Percentiles rank a stretch among this genome's conserved stretches.
These are phyloP conservation scores for Cantharis flavilabris DNA, from an alignment of 2,888 invertebrate genomes.

Conservation along the genomic window DNA sequence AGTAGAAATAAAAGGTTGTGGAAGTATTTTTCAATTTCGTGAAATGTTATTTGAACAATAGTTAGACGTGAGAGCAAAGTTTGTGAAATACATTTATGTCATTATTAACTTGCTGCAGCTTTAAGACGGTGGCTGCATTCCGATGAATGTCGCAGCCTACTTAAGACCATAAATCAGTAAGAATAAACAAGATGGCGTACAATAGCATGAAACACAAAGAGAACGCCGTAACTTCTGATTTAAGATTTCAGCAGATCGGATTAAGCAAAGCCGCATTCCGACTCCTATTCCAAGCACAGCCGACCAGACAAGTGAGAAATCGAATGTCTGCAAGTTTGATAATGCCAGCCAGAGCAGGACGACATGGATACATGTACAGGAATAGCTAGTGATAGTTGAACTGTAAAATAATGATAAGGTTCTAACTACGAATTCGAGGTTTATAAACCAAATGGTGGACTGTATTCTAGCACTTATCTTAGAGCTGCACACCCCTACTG, in stretches of 20 bases:
- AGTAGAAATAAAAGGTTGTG: constrained; percentile 3
- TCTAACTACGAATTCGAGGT: constrained; percentile 15
- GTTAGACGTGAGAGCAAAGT: constrained; percentile 19
- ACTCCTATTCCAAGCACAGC: constrained; percentile 29
- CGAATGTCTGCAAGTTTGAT: constrained; percentile 10
- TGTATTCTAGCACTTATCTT: constrained; percentile 41
- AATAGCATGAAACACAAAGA: constrained; percentile 47
- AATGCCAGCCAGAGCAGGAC: constrained; percentile 13
- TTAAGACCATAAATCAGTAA: constrained; percentile 44
- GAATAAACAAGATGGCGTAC: constrained; percentile 51
- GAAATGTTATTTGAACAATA: constrained; percentile 7
- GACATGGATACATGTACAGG: constrained; percentile 23
- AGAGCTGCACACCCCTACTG: constrained; percentile 37
- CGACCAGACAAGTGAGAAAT: constrained; percentile 25
- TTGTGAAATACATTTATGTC: constrained; percentile 19
- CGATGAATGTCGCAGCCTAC: constrained; percentile 25
- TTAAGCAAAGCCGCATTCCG: constrained; percentile 40
- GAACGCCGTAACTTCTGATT: constrained; percentile 51
- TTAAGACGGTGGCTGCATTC: constrained; percentile 21
- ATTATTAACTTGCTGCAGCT: constrained; percentile 23
- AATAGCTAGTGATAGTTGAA: constrained; percentile 26
- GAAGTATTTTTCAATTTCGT: constrained; percentile 5
- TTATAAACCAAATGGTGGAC: constrained; percentile 30
- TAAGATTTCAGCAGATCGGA: constrained; percentile 52
- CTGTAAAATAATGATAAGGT: constrained; percentile 24